Conservation (phyloP, 2,797 vertebrate genomes). For the Crenuchus spilurus region DNA sequence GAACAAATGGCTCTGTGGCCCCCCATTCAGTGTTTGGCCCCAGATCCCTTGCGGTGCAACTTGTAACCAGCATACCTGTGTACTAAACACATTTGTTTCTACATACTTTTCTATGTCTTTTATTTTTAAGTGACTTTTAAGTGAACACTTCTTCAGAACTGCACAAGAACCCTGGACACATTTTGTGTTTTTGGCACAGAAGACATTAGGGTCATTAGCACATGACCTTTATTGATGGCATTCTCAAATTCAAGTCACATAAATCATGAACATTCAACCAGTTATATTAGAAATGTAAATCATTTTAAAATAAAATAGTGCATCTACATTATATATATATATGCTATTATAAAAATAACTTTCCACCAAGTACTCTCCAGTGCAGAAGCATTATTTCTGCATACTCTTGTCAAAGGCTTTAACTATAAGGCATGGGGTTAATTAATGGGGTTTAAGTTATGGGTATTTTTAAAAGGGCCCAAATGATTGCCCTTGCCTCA, state of each 20-base stretch:
- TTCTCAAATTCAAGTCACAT: background rate
- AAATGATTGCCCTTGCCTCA: background rate
- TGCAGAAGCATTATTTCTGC: background rate
- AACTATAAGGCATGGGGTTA: constrained; percentile 36
- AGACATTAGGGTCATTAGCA: background rate
- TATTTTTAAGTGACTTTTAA: no score
- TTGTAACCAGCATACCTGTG: no score
- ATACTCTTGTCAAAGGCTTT: background rate
- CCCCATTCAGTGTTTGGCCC: no score
- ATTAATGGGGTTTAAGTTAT: background rate
- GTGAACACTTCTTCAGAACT: no score
- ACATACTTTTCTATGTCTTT: no score
- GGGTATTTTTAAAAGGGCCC: background rate
- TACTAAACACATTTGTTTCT: no score
- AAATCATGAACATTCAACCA: constrained; percentile 1
- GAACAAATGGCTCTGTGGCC: no score
- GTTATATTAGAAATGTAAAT: constrained; percentile 18
- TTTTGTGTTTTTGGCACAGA: background rate
- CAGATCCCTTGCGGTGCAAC: no score
- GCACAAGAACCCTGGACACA: background rate
- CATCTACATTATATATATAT: constrained; percentile 11
- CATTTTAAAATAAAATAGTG: constrained; percentile 20
- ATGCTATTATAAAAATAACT: constrained; percentile 10
- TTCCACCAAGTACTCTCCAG: background rate
- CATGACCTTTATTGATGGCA: constrained; percentile 22